Conservation (phyloP, 2,113 vertebrate genomes). For the Pyxicephalus adspersus region DNA sequence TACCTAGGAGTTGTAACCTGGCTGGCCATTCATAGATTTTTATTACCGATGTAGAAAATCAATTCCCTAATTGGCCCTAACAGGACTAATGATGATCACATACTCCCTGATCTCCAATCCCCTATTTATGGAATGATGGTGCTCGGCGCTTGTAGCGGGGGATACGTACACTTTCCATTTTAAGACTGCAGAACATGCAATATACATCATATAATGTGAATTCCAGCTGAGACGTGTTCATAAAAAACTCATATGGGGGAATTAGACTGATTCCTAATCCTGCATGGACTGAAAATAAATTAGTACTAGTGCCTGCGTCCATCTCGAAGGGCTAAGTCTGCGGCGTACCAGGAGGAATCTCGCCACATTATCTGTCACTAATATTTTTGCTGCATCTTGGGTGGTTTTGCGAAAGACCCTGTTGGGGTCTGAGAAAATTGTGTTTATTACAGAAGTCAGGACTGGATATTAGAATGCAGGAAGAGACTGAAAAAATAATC, state of each 20-base stretch:
- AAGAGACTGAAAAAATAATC: slow-evolving; percentile 46
- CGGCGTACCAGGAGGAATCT: slow-evolving; percentile 6
- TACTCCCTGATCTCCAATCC: too few relatives aligned
- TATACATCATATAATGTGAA: slow-evolving; percentile 35
- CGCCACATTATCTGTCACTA: slow-evolving; percentile 29
- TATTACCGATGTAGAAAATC: too few relatives aligned
- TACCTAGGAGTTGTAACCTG: too few relatives aligned
- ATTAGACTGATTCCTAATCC: slow-evolving; percentile 7
- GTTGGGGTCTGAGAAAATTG: background rate
- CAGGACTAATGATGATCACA: too few relatives aligned
- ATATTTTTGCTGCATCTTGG: slow-evolving; percentile 49
- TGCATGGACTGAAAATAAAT: slow-evolving; percentile 13
- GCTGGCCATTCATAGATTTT: too few relatives aligned
- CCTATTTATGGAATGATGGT: too few relatives aligned
- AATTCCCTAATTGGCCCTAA: too few relatives aligned
- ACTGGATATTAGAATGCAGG: slow-evolving; percentile 44
- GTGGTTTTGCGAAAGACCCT: slow-evolving; percentile 29
- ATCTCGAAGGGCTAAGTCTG: slow-evolving; percentile 18
- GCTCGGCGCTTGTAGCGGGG: too few relatives aligned
- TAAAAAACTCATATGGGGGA: slow-evolving; percentile 8
- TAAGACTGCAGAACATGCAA: background rate
- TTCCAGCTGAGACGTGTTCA: slow-evolving; percentile 36
- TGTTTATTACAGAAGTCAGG: slow-evolving; percentile 50
- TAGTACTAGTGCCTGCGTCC: background rate
- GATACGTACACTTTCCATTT: slow-evolving; percentile 1